Conservation (phyloP, 1,140 invertebrate species). For the Zeugodacus cucurbitae region DNA sequence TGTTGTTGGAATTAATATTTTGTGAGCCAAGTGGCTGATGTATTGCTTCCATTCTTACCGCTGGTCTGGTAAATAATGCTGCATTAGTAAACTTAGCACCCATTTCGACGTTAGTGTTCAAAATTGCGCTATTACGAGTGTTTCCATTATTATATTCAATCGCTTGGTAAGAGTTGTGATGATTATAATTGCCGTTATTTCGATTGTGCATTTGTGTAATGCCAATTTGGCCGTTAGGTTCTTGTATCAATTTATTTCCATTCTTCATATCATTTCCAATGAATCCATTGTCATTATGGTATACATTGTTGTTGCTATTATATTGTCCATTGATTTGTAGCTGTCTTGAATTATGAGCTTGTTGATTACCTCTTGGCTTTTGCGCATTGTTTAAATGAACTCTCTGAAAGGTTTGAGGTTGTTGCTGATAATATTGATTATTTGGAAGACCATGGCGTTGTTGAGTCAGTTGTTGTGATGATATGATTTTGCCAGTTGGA, state of each 20-base stretch:
- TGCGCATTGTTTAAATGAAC: neutral
- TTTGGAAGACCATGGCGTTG: neutral
- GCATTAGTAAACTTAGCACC: too few relatives aligned
- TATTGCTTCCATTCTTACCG: too few relatives aligned
- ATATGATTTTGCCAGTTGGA: neutral
- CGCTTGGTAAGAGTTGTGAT: neutral
- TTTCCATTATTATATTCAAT: neutral
- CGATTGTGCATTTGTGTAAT: neutral
- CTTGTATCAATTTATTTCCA: neutral
- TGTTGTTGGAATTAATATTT: too few relatives aligned
- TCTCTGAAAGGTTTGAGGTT: neutral
- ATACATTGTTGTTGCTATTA: neutral
- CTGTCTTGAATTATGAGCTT: neutral
- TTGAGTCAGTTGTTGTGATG: neutral
- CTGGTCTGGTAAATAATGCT: too few relatives aligned
- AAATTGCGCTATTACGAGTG: neutral
- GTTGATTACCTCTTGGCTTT: neutral
- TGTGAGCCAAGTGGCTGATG: too few relatives aligned
- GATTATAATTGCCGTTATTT: neutral
- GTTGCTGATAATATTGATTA: neutral
- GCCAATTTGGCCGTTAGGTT: neutral
- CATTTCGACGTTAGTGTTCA: too few relatives aligned
- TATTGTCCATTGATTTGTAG: neutral
- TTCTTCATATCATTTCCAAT: neutral
- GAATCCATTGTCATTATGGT: neutral